These are phyloP conservation scores for Ardeotis arabs DNA, from an alignment of 2,113 vertebrate genomes.

Conservation along the genomic window DNA sequence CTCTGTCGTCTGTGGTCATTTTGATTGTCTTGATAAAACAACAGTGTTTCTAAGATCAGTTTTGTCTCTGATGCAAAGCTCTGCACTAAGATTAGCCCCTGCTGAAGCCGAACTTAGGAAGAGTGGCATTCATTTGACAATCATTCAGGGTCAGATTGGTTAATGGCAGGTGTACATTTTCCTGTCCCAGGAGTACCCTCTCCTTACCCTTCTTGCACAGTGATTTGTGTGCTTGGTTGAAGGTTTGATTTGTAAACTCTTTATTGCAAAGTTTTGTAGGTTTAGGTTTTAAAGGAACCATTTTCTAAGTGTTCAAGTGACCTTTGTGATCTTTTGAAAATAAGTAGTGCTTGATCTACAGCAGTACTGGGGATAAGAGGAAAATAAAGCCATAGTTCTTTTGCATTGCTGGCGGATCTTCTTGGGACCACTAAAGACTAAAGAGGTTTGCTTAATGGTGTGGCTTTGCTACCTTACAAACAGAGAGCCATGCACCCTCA, in stretches of 20 bases:
- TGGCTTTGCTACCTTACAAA: not conserved
- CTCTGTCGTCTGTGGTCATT: not conserved
- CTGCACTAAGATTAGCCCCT: not conserved
- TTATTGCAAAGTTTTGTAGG: not conserved
- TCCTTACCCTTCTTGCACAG: not conserved
- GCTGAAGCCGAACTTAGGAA: not conserved
- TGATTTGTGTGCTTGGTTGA: not conserved
- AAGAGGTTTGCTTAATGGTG: not conserved
- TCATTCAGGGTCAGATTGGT: not conserved
- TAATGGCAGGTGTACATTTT: not conserved
- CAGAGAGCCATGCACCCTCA: not conserved
- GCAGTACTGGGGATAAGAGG: not conserved
- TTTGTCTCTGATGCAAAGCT: not conserved
- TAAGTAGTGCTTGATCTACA: not conserved
- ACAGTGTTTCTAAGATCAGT: not conserved
- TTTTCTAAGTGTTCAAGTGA: not conserved
- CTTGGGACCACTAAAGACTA: not conserved
- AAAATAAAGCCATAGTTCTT: not conserved
- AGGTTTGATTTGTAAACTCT: not conserved
- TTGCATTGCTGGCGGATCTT: not conserved
- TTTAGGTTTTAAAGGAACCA: not conserved
- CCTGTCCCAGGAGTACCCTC: not conserved
- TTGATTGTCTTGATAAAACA: not conserved
- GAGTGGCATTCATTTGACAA: not conserved
- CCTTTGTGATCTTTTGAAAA: not conserved